Base-by-base conservation (phyloP, 2,113 vertebrate genomes). In the Hemichromis elongatus region DNA sequence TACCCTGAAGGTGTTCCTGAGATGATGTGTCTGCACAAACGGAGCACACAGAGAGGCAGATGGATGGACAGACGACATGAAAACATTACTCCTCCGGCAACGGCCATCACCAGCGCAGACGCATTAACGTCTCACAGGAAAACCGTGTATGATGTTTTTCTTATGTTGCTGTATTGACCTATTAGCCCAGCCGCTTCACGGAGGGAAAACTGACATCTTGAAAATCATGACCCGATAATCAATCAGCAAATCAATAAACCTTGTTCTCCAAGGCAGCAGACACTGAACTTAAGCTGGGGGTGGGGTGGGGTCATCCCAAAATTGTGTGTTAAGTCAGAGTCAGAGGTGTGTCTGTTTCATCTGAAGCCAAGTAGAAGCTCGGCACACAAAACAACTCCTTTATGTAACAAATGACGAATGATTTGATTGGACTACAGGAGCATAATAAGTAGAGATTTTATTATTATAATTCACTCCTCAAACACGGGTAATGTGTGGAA, bases 1-100 rank as follows among this genome's bases (percentile, higher is more conserved):
- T 28, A 1, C 66, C n/a, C 66, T 0, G 40, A 45, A 70, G 66
- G 0, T 47, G 14, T 70, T 47, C 5, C 40, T 4, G 66, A 18
- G 1, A 70, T 47, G 13, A 11, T 70, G 21, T 0, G 21, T 70
- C 26, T 1, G 5, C 21, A 70, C 8, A 10, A 70, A 47, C 37
- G 9, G 66, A 45, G 40, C 2, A 6, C 14, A 47, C 2, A 3
- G 1, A 47, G 26, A 47, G 21, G 47, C n/a, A 70, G 35, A 28
- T 45, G 14, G 66, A 18, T 70, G 37, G 37, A 70, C 66, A 0
- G 40, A 70, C 14, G 1, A 45, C 14, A 10, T 45, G 21, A 70
- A 70, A 7, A 70, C 37, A 45, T 68, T 68, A 68, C 37, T 14
- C 37, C 63, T 18, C 66, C 2, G 2, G 12, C 21, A 24, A 70